Conservation (phyloP, 2,113 vertebrate genomes). For the Malurus melanocephalus region DNA sequence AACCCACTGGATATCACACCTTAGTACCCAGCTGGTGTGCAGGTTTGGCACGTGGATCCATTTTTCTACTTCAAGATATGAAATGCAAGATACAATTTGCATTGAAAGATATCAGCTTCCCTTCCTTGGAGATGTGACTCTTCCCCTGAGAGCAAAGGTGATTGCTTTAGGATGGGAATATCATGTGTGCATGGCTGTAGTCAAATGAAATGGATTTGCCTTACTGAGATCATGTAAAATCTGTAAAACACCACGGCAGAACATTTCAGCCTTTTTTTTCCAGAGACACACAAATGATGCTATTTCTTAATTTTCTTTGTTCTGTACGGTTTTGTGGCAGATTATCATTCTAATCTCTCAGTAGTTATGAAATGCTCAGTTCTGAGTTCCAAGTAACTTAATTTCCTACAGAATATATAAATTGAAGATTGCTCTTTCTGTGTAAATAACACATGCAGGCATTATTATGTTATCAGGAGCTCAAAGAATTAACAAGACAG, state of each 20-base stretch:
- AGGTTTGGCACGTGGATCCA: background rate
- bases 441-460: background rate
- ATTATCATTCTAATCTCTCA: background rate
- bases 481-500: background rate
- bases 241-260: background rate
- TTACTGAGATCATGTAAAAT: background rate
- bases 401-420: background rate
- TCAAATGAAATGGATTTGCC: background rate
- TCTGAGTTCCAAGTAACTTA: background rate
- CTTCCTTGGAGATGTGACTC: background rate
- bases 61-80: background rate
- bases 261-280: background rate
- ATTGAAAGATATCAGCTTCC: background rate
- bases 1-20: background rate
- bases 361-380: background rate
- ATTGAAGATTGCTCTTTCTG: background rate
- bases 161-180: background rate
- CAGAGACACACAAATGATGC: background rate
- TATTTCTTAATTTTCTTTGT: background rate
- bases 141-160: background rate
- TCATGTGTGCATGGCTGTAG: rapidly evolving
- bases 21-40: background rate
- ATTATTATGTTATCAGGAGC: background rate
- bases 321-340: background rate
- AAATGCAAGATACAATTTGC: background rate